Evolutionary conservation across 2,797 vertebrate species (phyloP).

Genomic region (Paratrypauchen microcephalus): DNA sequence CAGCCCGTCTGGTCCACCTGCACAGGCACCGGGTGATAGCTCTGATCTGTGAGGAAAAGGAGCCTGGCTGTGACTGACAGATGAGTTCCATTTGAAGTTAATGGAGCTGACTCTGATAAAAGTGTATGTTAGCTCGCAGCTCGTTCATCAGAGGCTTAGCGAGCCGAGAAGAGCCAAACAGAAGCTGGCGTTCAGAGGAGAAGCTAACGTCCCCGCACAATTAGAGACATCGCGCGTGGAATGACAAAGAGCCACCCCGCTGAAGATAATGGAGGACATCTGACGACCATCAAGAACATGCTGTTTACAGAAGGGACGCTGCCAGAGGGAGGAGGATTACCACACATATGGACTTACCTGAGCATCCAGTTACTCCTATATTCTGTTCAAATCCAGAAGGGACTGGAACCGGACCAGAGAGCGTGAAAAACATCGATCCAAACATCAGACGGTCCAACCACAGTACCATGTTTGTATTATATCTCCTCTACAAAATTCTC

Average conservation of each 20-base stretch:
- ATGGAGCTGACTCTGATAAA: conserved; percentile 8
- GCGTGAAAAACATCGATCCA: too few species aligned
- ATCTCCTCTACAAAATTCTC: too few species aligned
- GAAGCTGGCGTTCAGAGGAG: neutral
- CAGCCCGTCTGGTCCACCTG: neutral
- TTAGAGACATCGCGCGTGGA: neutral
- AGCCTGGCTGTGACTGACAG: neutral
- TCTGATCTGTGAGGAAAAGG: conserved; percentile 1
- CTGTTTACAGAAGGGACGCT: neutral
- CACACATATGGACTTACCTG: neutral
- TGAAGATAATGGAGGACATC: neutral
- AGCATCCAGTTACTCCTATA: too few species aligned
- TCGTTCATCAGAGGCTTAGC: conserved; percentile 3
- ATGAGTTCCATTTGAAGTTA: conserved; percentile 12
- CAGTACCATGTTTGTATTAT: too few species aligned
- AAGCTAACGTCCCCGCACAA: neutral
- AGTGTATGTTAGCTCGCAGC: neutral
- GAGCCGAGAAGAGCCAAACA: conserved; percentile 1
- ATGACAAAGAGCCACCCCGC: neutral
- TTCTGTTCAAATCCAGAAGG: too few species aligned
- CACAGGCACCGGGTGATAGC: neutral
- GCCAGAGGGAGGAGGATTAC: neutral
- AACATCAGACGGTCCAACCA: too few species aligned
- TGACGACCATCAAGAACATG: neutral
- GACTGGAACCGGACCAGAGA: too few species aligned